Base-by-base conservation (phyloP, 1,140 invertebrate genomes). In the Achatina immaculata region DNA sequence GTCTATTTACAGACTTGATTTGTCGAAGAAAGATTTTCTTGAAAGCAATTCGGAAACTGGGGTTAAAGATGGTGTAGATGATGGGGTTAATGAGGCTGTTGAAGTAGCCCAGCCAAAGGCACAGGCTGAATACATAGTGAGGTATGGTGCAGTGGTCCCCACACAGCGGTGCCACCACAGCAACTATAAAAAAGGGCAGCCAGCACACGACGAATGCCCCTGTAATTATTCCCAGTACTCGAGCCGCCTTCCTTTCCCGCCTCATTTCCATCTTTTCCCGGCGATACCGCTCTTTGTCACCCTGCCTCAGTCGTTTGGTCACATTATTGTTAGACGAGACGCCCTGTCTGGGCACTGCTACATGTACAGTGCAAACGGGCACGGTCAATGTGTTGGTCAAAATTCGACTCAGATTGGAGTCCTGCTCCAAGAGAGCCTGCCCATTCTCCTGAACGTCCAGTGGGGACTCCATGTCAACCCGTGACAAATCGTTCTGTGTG, bases 151-250 rank as follows among this genome's bases (percentile, higher is more conserved):
- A 88, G 9, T 42, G 14, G 7, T 68, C 14, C 14, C 83, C 83
- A 80, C 87, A 89, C 74, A 91, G 88, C 42, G 89, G 88, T n/a
- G 74, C 75, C 6, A 90, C 78, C 16, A 91, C 74, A 28, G 91
- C 90, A 21, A 90, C 55, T 24, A 91, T 81, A 81, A 91, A 91
- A 83, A 91, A 92, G 11, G 91, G 91, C 65, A 91, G 81, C 91
- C 91, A 92, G 78, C 91, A 92, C 1, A 88, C 83, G 34, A 91
- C 82, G 83, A 91, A 92, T 21, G 86, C 87, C 69, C 91, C 91
- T 24, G 91, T 92, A 36, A 92, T 92, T 28, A 92, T 91, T 14
- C 90, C 91, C 48, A 93, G 83, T 11, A 91, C 92, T 48, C 92
- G 87, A 0, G 92, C 91, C 19, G 92, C 92, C 83, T 92, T 92